A percentile compares a stretch with the other conserved stretches of the same genome.
phyloP scores from a whole-genome alignment of 2,888 invertebrate genomes.

The Falcaria lacertinaria region DNA sequence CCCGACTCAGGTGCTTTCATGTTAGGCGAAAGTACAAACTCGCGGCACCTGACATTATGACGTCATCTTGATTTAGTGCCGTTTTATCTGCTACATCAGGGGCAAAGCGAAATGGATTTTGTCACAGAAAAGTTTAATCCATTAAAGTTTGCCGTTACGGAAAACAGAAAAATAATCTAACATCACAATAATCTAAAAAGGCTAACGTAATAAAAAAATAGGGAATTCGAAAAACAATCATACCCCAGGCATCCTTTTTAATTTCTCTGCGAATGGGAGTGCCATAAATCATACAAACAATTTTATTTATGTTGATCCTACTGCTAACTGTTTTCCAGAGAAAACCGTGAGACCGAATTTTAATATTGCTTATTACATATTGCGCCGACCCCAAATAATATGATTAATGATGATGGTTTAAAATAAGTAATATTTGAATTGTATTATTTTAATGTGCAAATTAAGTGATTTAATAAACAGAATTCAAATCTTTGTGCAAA shows the following conservation, averaged over 20 bases:
- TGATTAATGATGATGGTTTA: no score
- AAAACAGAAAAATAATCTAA: neutral
- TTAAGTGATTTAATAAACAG: no score
- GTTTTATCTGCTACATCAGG: neutral
- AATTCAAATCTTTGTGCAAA: no score
- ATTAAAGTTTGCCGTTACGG: neutral
- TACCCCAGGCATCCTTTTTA: neutral
- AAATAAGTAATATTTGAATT: no score
- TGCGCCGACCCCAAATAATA: no score
- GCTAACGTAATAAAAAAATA: neutral
- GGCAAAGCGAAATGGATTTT: neutral
- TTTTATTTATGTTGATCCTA: no score
- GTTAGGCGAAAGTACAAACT: constrained; percentile 26
- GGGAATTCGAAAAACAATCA: neutral
- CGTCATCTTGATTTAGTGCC: constrained; percentile 40
- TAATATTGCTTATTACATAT: no score
- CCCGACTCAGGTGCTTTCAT: constrained; percentile 27
- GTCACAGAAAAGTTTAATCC: neutral
- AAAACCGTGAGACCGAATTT: no score
- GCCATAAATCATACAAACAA: no score
- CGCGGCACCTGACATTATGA: constrained; percentile 35
- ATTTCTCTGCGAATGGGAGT: neutral
- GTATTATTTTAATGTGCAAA: no score
- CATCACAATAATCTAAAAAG: neutral
- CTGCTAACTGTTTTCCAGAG: no score